phyloP scores from a whole-genome alignment of 2,113 vertebrate genomes.

The Sclerurus mexicanus region DNA sequence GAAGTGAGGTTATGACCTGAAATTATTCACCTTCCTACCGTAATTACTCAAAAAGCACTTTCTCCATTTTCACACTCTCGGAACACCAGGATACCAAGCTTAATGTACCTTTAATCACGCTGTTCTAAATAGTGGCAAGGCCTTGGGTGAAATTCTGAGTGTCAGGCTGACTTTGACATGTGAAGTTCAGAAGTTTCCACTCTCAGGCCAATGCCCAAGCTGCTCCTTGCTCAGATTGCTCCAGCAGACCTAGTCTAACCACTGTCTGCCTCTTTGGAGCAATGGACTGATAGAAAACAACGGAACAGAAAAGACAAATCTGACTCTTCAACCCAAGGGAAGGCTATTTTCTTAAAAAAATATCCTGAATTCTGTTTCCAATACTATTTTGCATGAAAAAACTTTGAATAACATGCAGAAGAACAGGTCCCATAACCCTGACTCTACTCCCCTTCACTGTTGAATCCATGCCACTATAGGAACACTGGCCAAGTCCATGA shows the following conservation, averaged over 20 bases:
- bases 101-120: neutral
- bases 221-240: neutral
- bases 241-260: neutral
- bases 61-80: neutral
- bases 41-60: neutral
- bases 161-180: neutral
- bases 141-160: neutral
- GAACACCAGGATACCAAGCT: neutral
- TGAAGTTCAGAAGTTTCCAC: neutral
- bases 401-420: neutral
- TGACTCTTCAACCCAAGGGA: neutral
- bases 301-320: neutral
- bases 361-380: neutral
- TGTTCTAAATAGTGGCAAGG: accelerated
- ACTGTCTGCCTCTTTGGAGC: accelerated
- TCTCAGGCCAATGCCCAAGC: too few relatives aligned
- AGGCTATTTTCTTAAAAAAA: neutral
- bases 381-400: neutral
- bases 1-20: neutral
- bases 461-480: neutral
- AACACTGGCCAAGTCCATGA: neutral
- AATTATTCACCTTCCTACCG: neutral
- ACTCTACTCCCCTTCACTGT: neutral
- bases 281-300: neutral
- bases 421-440: neutral